Base-by-base conservation (phyloP, 2,888 invertebrate species). In the Priocnemis perturbator region DNA sequence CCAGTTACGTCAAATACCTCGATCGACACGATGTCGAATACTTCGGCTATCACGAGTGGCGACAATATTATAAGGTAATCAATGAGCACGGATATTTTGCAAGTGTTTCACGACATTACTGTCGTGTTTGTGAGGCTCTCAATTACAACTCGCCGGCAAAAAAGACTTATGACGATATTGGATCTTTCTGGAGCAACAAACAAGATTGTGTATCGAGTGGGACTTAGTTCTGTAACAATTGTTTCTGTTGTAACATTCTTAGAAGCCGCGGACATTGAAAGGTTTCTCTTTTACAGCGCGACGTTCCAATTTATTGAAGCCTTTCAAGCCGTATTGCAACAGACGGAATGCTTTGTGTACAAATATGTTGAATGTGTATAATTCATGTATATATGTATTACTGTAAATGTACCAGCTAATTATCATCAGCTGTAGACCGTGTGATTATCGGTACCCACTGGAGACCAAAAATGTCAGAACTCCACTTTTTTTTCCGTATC, bases 61-160 rank as follows among this genome's bases (percentile, higher is more conserved):
- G 93, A 67, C 88, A 86, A 21, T 67, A 91, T 67, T 94, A 91
- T 81, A 81, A 89, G 67, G 89, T 93, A 0, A 61, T 91, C 0
- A 93, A 94, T 77, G 94, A 94, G 79, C 94, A 94, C 81, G 94
- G 94, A 0, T 94, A 93, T 83, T 94, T 93, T 79, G 90, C 91
- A 15, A 90, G 91, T 0, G 86, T 86, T 11, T 92, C 93, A 0
- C 89, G 86, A 61, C 93, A 94, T 81, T 92, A 92, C 70, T 94
- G 94, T 81, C 91, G 93, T 64, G 82, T 93, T 9, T 94, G 94
- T 82, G 92, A 94, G 85, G 93, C 93, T n/a, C 87, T 94, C 15
- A 92, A 93, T 84, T 93, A 92, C 79, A 93, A 93, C 81, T 87
- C 88, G 17, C 86, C 81, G 48, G 66, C 71, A 1, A 58, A 50